These are phyloP conservation scores for Coptodon rendalli DNA, from an alignment of 2,113 vertebrate genomes.

Conservation along the genomic window DNA sequence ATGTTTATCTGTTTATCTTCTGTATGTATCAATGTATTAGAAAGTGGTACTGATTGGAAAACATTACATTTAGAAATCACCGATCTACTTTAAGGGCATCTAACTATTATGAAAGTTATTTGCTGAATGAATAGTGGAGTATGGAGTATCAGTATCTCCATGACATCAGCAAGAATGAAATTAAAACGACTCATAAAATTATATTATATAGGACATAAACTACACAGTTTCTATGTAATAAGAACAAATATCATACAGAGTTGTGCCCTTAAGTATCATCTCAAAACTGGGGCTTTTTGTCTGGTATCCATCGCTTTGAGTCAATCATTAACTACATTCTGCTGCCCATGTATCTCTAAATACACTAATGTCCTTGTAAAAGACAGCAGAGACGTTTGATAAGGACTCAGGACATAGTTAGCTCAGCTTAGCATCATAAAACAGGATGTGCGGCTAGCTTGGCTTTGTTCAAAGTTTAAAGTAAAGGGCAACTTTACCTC, in stretches of 20 bases:
- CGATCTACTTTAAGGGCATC: rapidly evolving
- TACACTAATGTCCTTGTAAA: background rate
- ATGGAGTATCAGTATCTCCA: background rate
- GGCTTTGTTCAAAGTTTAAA: background rate
- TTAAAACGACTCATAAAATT: rapidly evolving
- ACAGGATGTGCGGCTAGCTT: background rate
- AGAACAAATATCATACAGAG: rapidly evolving
- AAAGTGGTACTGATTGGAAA: background rate
- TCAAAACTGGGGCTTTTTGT: background rate
- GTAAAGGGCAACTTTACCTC: background rate
- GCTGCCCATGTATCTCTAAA: rapidly evolving
- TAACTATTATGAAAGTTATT: background rate
- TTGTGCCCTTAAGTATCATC: background rate
- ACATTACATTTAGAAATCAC: background rate
- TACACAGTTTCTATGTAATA: background rate
- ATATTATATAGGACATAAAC: background rate
- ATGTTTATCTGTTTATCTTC: rapidly evolving
- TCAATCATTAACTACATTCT: background rate
- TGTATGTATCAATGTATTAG: background rate
- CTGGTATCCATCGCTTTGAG: rapidly evolving
- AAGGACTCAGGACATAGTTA: rapidly evolving
- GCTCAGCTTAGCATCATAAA: rapidly evolving
- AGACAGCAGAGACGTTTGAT: background rate
- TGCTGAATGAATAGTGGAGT: background rate
- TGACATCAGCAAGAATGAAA: background rate